Evolutionary conservation across 2,888 invertebrate species (phyloP).

Genomic region (Dyspetes luteomarginatus): DNA sequence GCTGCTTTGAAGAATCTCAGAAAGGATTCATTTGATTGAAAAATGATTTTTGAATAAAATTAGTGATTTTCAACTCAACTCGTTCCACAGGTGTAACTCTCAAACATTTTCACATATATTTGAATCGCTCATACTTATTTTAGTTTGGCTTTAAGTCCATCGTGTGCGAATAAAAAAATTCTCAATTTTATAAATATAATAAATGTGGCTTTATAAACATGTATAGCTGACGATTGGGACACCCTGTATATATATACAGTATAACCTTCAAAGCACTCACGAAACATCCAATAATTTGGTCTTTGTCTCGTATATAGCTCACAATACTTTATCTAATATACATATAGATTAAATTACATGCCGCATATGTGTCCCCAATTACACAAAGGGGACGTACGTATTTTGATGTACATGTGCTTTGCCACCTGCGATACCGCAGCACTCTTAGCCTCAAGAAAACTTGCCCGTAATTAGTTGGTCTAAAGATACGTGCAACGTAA

Average conservation of each 20-base stretch:
- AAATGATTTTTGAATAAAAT: no score
- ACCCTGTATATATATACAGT: no score
- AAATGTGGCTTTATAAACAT: no score
- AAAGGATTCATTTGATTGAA: no score
- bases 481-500: conserved; percentile 18
- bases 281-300: conserved; percentile 24
- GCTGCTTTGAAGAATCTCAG: no score
- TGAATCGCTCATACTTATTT: no score
- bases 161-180: no score
- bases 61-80: no score
- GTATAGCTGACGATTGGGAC: no score
- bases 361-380: conserved; percentile 32
- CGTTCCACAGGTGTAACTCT: conserved; percentile 44
- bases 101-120: neutral
- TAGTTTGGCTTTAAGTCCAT: no score
- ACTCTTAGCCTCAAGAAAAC: conserved; percentile 16
- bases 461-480: conserved; percentile 25
- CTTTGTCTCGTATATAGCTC: conserved; percentile 10
- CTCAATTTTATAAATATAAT: no score
- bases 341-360: conserved; percentile 32
- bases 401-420: neutral
- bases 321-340: neutral
- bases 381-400: neutral
- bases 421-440: conserved; percentile 7
- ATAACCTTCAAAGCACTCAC: neutral